A percentile compares a stretch with the other conserved stretches of the same genome.
phyloP scores from a whole-genome alignment of 2,113 vertebrate species.

The Colius striatus region DNA sequence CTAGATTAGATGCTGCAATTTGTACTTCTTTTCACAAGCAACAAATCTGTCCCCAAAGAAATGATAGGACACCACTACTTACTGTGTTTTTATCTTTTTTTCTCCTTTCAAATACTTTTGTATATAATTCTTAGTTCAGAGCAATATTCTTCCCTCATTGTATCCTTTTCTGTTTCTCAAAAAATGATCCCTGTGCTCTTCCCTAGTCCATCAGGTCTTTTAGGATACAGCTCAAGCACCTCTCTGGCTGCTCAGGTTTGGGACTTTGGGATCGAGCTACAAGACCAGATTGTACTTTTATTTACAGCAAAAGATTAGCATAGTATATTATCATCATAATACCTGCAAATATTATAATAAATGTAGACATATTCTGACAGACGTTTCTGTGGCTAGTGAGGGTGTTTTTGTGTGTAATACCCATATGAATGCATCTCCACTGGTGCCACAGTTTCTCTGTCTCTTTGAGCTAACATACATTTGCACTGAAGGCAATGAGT shows the following conservation, averaged over 20 bases:
- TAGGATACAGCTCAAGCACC: not conserved
- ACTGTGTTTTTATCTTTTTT: not conserved
- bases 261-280: not conserved
- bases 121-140: not conserved
- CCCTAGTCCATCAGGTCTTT: not conserved
- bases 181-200: not conserved
- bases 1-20: conserved; percentile 22
- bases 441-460: not conserved
- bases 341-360: not conserved
- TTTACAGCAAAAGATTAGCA: not conserved
- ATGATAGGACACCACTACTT: not conserved
- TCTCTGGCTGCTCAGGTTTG: not conserved
- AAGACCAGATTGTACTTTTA: not conserved
- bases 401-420: not conserved
- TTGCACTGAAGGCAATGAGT: not conserved
- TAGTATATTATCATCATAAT: not conserved
- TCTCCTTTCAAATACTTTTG: not conserved
- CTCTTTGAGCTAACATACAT: not conserved
- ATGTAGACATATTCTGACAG: not conserved
- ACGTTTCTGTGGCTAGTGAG: not conserved
- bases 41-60: not conserved
- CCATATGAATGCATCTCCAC: not conserved
- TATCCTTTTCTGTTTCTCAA: not conserved
- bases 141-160: not conserved
- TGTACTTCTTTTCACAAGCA: conserved; percentile 23